Conservation (phyloP, 1,140 invertebrate genomes). For the Nephila pilipes region DNA sequence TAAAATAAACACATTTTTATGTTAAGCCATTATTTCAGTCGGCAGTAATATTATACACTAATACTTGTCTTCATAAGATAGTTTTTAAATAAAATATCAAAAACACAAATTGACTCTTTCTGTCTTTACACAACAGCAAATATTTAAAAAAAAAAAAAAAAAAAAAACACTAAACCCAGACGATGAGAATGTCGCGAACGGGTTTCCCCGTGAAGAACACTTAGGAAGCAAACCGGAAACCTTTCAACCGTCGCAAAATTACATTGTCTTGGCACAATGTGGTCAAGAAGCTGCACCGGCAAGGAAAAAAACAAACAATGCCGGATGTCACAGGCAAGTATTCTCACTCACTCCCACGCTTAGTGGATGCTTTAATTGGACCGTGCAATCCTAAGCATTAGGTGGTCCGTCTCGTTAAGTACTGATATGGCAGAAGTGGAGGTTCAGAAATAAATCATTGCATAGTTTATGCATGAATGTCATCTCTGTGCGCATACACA, state of each 20-base stretch:
- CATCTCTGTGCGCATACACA: neutral
- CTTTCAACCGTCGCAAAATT: neutral
- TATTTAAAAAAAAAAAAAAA: neutral
- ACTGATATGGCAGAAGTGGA: conserved; percentile 34
- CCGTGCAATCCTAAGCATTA: neutral
- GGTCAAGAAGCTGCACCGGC: conserved; percentile 25
- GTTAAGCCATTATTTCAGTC: too few species aligned
- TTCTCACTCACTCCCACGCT: conserved; percentile 20
- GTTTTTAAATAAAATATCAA: too few species aligned
- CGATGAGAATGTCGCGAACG: neutral
- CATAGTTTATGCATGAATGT: conserved; percentile 17
- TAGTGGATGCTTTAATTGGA: conserved; percentile 48
- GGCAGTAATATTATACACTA: too few species aligned
- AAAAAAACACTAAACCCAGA: neutral
- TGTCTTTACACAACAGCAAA: neutral
- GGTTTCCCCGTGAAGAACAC: neutral
- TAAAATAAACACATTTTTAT: too few species aligned
- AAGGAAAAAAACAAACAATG: conserved; percentile 12
- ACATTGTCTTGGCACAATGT: conserved; percentile 43
- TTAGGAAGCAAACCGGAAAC: conserved; percentile 14
- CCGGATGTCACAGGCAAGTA: conserved; percentile 33
- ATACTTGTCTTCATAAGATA: too few species aligned
- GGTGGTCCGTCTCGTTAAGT: conserved; percentile 6
- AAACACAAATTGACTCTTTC: too few species aligned
- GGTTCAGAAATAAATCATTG: neutral